A percentile compares a stretch with the other conserved stretches of the same genome.
phyloP scores from a whole-genome alignment of 1,140 invertebrate genomes.

The Platyscapa corneri region DNA sequence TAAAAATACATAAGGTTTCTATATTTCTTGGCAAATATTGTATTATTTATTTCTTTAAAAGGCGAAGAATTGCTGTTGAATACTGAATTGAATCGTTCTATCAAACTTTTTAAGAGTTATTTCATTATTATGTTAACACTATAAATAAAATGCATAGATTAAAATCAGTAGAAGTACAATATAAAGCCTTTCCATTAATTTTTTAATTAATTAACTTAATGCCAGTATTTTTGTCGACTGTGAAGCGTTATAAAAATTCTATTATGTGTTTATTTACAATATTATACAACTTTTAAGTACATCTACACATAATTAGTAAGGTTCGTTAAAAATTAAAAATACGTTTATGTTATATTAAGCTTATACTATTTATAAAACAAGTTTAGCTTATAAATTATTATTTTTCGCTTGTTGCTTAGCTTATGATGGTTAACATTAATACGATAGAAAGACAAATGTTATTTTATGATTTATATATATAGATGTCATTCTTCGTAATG shows the following conservation, averaged over 20 bases:
- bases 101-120: too few species aligned
- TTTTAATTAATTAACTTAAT: not conserved
- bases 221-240: not conserved
- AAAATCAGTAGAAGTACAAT: too few species aligned
- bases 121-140: too few species aligned
- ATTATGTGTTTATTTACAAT: constrained; percentile 36
- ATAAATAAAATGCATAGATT: too few species aligned
- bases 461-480: not conserved
- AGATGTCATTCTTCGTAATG: constrained; percentile 9
- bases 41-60: too few species aligned
- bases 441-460: not conserved
- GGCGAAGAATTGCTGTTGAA: too few species aligned
- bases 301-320: not conserved
- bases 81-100: not conserved
- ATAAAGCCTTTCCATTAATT: too few species aligned
- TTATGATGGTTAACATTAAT: not conserved
- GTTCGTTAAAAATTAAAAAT: not conserved
- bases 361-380: not conserved
- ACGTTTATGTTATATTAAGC: constrained; percentile 2
- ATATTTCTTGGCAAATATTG: not conserved
- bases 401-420: not conserved
- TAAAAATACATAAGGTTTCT: not conserved
- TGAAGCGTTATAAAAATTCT: not conserved
- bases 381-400: not conserved
- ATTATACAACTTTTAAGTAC: constrained; percentile 47